Evolutionary conservation across 1,140 invertebrate genomes (phyloP).

Genomic region (Diuraphis noxia): DNA sequence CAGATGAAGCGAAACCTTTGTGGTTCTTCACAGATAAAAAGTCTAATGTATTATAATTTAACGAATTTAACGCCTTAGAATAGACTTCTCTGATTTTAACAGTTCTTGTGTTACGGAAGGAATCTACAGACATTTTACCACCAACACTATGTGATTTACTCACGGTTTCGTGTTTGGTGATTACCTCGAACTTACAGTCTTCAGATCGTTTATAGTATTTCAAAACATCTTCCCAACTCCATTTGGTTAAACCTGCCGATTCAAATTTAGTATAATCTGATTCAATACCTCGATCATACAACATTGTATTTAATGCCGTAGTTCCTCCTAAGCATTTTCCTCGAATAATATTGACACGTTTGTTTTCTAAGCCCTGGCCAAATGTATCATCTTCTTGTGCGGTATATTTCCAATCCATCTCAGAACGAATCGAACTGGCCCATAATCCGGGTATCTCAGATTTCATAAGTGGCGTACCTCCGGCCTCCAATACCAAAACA

Average conservation of each 20-base stretch:
- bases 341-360: neutral
- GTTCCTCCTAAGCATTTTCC: constrained; percentile 34
- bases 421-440: neutral
- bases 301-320: constrained; percentile 20
- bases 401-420: constrained; percentile 24
- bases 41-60: neutral
- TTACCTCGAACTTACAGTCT: constrained; percentile 29
- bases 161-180: neutral
- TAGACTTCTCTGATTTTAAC: neutral
- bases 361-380: constrained; percentile 12
- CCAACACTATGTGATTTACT: neutral
- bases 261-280: constrained; percentile 31
- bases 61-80: neutral
- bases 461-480: neutral
- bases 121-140: constrained; percentile 15
- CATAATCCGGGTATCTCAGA: constrained; percentile 45
- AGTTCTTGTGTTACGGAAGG: constrained; percentile 18
- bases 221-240: neutral
- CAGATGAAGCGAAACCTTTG: constrained; percentile 23
- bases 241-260: neutral
- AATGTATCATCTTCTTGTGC: neutral
- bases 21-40: neutral
- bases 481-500: constrained; percentile 38
- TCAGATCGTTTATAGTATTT: constrained; percentile 45
- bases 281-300: constrained; percentile 30